Evolutionary conservation across 1,140 invertebrate species (phyloP), one percentile per base, ranked within the genome.

Genomic region (Euwallacea fornicatus): DNA sequence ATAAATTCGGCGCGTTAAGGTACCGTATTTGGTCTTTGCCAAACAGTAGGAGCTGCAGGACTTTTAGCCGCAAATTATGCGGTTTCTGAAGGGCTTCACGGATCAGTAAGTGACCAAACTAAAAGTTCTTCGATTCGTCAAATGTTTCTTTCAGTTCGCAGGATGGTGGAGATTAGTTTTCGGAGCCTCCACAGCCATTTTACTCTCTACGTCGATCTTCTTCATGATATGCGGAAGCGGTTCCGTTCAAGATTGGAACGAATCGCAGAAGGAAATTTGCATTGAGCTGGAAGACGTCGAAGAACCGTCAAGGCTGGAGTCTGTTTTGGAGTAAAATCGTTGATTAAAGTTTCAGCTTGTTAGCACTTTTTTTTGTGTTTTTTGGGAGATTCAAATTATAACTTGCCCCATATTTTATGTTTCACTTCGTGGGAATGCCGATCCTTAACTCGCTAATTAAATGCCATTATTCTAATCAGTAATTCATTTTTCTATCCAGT

Each of bases 81-180:
- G 42, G 85, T 87, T 60, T 85, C 82, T 2, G 85, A 87, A 76
- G 86, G 85, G 43, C 77, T 87, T 44, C 85, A 86, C 69, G 86
- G 86, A 58, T 86, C 85, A 11, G 86, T 87, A 78, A 84, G 83
- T 83, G n/a, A 15, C 55, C 55, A 50, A 50, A 2, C 46, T n/a
- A 50, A 50, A 13, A 11, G 46, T 50, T 50, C 2, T 50, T 50
- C 9, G 7, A 11, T 50, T 50, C 46, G 2, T 50, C 10, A 2
- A 42, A 66, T 55, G 13, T 50, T 50, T 61, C 15, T 33, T 6
- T 47, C 55, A 69, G 85, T 85, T 86, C 75, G 85, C 86, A 9
- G 86, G 85, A 13, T 87, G 85, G 16, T 87, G 86, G 86, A 79
- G 85, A 2, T 68, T 87, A 9, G 84, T 87, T 0, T 87, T 87